phyloP scores from a whole-genome alignment of 2,888 invertebrate genomes.

The Rhimphoctona megacephalus region DNA sequence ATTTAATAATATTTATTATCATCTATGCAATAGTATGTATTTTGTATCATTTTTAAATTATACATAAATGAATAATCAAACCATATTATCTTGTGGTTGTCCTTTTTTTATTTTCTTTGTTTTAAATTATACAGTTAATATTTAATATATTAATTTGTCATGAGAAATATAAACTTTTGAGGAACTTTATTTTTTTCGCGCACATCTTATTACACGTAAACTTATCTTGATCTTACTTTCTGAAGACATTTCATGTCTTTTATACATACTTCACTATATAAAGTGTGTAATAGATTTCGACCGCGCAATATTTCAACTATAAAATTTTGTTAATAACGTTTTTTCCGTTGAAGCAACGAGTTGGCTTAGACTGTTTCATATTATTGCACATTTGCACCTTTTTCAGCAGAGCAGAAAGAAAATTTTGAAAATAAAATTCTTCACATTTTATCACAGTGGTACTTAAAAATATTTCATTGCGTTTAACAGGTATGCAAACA shows the following conservation, averaged over 20 bases:
- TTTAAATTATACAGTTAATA: slow-evolving; percentile 43
- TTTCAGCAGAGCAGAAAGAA: slow-evolving; percentile 7
- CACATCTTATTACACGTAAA: too few species aligned
- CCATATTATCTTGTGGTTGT: slow-evolving; percentile 2
- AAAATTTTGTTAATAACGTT: neutral
- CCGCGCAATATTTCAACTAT: too few species aligned
- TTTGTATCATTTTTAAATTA: slow-evolving; percentile 26
- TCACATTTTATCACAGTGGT: slow-evolving; percentile 45
- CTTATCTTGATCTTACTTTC: too few species aligned
- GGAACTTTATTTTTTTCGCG: too few species aligned
- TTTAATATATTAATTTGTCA: neutral
- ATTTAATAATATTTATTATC: slow-evolving; percentile 8
- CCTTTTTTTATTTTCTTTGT: slow-evolving; percentile 23
- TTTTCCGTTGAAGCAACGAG: slow-evolving; percentile 24
- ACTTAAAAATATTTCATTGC: slow-evolving; percentile 56
- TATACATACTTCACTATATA: too few species aligned
- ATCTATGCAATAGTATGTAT: neutral
- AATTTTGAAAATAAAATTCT: slow-evolving; percentile 49
- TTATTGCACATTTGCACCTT: neutral
- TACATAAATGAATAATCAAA: slow-evolving; percentile 21
- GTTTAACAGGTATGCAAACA: slow-evolving; percentile 35
- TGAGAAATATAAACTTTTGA: too few species aligned
- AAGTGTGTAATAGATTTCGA: too few species aligned
- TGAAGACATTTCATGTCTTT: too few species aligned
- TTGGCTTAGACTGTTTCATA: neutral